phyloP scores from a whole-genome alignment of 2,797 vertebrate genomes.

The Harpagifer antarcticus region DNA sequence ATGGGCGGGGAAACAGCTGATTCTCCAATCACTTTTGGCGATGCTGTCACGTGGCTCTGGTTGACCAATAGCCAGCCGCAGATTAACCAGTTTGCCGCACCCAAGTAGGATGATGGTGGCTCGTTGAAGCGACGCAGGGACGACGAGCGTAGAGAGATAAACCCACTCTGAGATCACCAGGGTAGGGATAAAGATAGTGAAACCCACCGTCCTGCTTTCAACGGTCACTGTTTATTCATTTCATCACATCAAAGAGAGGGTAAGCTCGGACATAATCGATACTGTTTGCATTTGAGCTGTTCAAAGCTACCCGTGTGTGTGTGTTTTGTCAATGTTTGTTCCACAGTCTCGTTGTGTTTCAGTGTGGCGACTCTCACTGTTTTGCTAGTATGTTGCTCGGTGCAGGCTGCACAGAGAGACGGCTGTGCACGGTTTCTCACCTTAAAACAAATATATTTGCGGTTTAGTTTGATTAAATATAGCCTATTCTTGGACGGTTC shows the following conservation, averaged over 20 bases:
- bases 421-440: constrained; percentile 3
- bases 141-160: constrained; percentile 63
- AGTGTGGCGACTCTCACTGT: constrained; percentile 34
- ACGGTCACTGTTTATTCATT: constrained; percentile 33
- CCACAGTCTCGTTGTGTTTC: constrained; percentile 17
- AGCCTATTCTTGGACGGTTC: neutral
- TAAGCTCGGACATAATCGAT: constrained; percentile 45
- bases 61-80: constrained; percentile 52
- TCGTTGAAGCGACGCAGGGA: constrained; percentile 70
- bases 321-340: constrained; percentile 4
- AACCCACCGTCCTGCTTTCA: constrained; percentile 31
- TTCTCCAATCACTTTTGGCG: constrained; percentile 39
- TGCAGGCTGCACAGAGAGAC: constrained; percentile 41
- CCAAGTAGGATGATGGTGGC: constrained; percentile 66
- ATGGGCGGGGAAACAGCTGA: neutral
- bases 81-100: constrained; percentile 74
- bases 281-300: neutral
- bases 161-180: constrained; percentile 54
- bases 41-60: neutral
- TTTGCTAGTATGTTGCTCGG: constrained; percentile 47
- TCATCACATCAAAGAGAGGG: constrained; percentile 64
- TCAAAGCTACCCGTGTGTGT: constrained; percentile 19
- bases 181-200: constrained; percentile 62
- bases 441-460: neutral
- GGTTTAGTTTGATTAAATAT: neutral